phyloP scores from a whole-genome alignment of 1,140 invertebrate genomes.

The Sogatella furcifera region DNA sequence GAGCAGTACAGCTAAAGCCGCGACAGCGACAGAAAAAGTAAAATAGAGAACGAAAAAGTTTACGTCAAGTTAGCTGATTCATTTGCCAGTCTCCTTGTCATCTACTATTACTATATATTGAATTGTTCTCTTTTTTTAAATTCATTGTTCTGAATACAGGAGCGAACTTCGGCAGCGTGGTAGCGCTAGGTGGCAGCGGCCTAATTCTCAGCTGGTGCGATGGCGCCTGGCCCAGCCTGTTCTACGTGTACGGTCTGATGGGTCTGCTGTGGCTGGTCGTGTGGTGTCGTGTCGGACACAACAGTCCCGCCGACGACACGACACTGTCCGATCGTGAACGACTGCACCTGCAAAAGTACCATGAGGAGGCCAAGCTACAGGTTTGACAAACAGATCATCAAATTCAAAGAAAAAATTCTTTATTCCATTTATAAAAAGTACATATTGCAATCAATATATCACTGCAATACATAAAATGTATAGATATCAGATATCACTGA shows the following conservation, averaged over 20 bases:
- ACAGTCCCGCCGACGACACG: conserved; percentile 59
- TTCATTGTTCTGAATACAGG: conserved; percentile 24
- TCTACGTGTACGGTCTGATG: conserved; percentile 42
- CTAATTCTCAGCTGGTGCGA: conserved; percentile 28
- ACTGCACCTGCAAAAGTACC: conserved; percentile 39
- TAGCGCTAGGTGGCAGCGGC: conserved; percentile 36
- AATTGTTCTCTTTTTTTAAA: background rate
- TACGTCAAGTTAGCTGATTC: too few relatives aligned
- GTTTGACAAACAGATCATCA: too few relatives aligned
- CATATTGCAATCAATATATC: too few relatives aligned
- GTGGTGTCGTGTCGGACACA: conserved; percentile 55
- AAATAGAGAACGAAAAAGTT: too few relatives aligned
- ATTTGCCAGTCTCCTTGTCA: too few relatives aligned
- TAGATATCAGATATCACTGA: too few relatives aligned
- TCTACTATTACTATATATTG: too few relatives aligned
- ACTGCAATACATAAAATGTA: too few relatives aligned
- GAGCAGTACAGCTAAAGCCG: too few relatives aligned
- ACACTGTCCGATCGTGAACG: conserved; percentile 54
- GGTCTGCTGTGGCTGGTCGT: conserved; percentile 33
- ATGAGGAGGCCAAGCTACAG: background rate
- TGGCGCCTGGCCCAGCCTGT: conserved; percentile 40
- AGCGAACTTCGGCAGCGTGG: conserved; percentile 35
- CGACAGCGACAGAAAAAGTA: too few relatives aligned
- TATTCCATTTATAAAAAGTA: too few relatives aligned
- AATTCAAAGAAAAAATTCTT: too few relatives aligned